A percentile compares a stretch with the other conserved stretches of the same genome.
These are phyloP conservation scores for Petrolisthes manimaculis DNA, from an alignment of 2,888 invertebrate genomes.

Conservation along the genomic window DNA sequence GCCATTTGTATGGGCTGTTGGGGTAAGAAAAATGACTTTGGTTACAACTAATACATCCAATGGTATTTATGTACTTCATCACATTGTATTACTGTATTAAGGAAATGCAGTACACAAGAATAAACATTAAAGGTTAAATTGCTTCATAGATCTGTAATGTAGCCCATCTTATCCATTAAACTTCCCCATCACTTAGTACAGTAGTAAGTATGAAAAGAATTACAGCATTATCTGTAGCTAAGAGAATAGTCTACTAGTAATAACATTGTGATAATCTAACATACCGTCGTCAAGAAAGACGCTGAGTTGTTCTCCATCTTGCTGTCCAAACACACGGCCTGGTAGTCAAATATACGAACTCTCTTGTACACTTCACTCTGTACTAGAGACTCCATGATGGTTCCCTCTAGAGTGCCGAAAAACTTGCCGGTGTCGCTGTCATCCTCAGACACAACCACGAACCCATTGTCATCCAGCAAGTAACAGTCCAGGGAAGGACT, in stretches of 20 bases:
- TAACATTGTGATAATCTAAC: slow-evolving; percentile 5
- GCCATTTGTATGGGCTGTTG: slow-evolving; percentile 72
- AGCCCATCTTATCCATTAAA: no score
- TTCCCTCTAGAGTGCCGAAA: slow-evolving; percentile 94
- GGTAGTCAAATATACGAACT: slow-evolving; percentile 88
- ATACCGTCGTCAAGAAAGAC: slow-evolving; percentile 63
- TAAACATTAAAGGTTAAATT: no score
- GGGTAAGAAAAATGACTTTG: slow-evolving; percentile 64
- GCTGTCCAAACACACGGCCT: slow-evolving; percentile 84
- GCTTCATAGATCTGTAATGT: no score
- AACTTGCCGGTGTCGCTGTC: slow-evolving; percentile 89
- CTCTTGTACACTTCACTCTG: slow-evolving; percentile 91
- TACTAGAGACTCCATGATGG: slow-evolving; percentile 90
- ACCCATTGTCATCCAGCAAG: slow-evolving; percentile 93
- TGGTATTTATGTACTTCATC: no score
- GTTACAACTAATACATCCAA: no score
- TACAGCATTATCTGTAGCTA: neutral
- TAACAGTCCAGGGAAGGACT: slow-evolving; percentile 92
- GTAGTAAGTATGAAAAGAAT: neutral
- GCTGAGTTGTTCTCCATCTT: slow-evolving; percentile 47
- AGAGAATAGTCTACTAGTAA: neutral
- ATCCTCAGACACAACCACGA: slow-evolving; percentile 90
- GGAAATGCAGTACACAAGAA: neutral
- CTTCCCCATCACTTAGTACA: neutral
- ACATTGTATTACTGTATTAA: neutral